Base-by-base conservation (phyloP, 2,888 invertebrate genomes). In the Watsonalla binaria region DNA sequence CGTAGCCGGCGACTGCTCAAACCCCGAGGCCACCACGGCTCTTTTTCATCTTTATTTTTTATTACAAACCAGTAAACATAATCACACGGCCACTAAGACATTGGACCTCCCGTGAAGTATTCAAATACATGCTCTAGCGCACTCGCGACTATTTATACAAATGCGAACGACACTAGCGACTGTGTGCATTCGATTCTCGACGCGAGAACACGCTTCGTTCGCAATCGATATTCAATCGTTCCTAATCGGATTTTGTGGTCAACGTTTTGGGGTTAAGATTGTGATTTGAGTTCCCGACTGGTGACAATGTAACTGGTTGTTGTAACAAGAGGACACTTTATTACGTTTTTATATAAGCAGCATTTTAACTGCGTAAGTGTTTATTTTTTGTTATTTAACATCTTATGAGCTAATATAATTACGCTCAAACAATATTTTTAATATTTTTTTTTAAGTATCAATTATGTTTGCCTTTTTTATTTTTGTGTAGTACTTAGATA, bases 91-190 rank as follows among this genome's bases (percentile, higher is more conserved):
- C 53, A 49, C 9, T 59, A 45, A 48, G 52, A 48, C 35, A 59
- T 52, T 52, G 51, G 55, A 57, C 54, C 58, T 56, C 59, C 58
- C 45, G 49, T 52, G 51, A 50, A 62, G 57, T 60, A 61, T 65
- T 62, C 58, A 55, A 54, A 53, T 59, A 68, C 69, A 68, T 66
- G 67, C 62, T 59, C 65, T 67, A 54, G 63, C 66, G 63, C 58
- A 60, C 60, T 61, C 59, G 53, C 59, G 63, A 75, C 84, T 86
- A 85, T 86, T 84, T 81, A 86, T 86, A 86, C 80, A 79, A 81
- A 73, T 66, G 66, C 82, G 75, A 74, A 74, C 76, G 66, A 73
- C 73, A 74, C 74, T 51, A 46, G 63, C 59, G 66, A 76, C 76
- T 78, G 78, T 78, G 74, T 76, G 74, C 74, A 81, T 74, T 79